Conservation (phyloP, 92 coral and sea anemone genomes). For the Parazoanthus swiftii region DNA sequence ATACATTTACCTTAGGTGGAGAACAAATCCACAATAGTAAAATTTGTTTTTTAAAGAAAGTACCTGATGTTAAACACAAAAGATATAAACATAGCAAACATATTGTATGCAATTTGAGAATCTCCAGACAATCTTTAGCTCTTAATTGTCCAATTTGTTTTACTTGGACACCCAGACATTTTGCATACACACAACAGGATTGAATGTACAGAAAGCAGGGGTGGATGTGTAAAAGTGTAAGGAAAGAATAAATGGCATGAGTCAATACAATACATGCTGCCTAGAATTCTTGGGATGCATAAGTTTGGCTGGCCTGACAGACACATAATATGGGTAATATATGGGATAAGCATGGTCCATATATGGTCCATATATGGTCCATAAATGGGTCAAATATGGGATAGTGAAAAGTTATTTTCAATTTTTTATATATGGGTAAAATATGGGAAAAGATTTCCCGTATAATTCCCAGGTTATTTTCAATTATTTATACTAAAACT, state of each 20-base stretch:
- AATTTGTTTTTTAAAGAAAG: slow-evolving; percentile 7
- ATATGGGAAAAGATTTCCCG: too few relatives aligned
- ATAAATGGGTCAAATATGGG: too few relatives aligned
- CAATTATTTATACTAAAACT: too few relatives aligned
- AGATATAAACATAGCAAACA: slow-evolving; percentile 6
- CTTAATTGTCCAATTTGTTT: slow-evolving; percentile 1
- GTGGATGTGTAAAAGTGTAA: slow-evolving; percentile 11
- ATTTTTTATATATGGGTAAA: too few relatives aligned
- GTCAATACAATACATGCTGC: slow-evolving; percentile 2
- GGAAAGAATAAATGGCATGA: slow-evolving; percentile 8
- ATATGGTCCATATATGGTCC: too few relatives aligned
- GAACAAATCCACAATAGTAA: slow-evolving; percentile 13
- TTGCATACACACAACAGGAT: slow-evolving; percentile 15
- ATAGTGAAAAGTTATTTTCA: too few relatives aligned
- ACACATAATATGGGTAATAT: too few relatives aligned
- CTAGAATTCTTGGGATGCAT: neutral
- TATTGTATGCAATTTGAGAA: slow-evolving; percentile 12
- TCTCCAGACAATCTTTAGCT: neutral
- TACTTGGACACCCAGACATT: slow-evolving; percentile 6
- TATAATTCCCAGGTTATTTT: too few relatives aligned
- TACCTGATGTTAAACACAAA: neutral
- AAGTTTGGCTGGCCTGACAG: slow-evolving; percentile 7
- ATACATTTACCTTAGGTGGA: slow-evolving; percentile 14
- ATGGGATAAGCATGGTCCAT: too few relatives aligned
- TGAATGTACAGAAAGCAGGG: neutral